Conservation (phyloP, 2,888 invertebrate genomes). For the Andrena bicolor region DNA sequence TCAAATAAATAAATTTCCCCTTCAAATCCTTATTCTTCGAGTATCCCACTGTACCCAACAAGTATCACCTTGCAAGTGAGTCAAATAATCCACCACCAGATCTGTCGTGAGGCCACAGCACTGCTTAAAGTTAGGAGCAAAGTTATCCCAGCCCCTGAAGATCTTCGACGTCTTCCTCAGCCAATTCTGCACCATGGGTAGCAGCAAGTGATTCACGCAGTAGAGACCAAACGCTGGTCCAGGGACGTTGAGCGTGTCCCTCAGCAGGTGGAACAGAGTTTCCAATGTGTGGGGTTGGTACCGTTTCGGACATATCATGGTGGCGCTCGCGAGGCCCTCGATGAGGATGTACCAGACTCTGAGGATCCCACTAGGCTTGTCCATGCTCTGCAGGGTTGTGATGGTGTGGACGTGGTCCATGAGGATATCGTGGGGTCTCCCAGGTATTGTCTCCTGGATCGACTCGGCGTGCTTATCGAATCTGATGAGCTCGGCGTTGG, state of each 20-base stretch:
- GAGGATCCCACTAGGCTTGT: slow-evolving; percentile 92
- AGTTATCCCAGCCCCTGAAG: slow-evolving; percentile 90
- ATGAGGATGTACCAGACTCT: slow-evolving; percentile 96
- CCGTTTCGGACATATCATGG: slow-evolving; percentile 91
- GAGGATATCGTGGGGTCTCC: slow-evolving; percentile 89
- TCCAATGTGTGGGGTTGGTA: slow-evolving; percentile 95
- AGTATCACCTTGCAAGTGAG: slow-evolving; percentile 89
- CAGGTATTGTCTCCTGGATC: slow-evolving; percentile 88
- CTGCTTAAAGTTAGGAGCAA: slow-evolving; percentile 96
- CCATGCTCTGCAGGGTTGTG: slow-evolving; percentile 88
- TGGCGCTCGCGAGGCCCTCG: slow-evolving; percentile 93
- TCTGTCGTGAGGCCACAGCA: slow-evolving; percentile 97
- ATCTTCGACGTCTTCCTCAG: slow-evolving; percentile 90
- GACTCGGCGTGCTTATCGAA: slow-evolving; percentile 88
- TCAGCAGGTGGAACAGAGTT: slow-evolving; percentile 93
- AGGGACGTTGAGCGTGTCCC: slow-evolving; percentile 91
- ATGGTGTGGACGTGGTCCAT: slow-evolving; percentile 86
- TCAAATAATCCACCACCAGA: slow-evolving; percentile 94
- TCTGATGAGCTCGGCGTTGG: slow-evolving; percentile 90
- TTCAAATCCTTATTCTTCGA: neutral
- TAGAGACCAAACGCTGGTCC: slow-evolving; percentile 96
- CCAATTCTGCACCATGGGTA: slow-evolving; percentile 98
- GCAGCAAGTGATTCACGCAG: slow-evolving; percentile 95
- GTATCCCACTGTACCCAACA: neutral
- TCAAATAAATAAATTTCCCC: neutral